Conservation (phyloP, 2,888 invertebrate species). For the Microctonus aethiopoides region DNA sequence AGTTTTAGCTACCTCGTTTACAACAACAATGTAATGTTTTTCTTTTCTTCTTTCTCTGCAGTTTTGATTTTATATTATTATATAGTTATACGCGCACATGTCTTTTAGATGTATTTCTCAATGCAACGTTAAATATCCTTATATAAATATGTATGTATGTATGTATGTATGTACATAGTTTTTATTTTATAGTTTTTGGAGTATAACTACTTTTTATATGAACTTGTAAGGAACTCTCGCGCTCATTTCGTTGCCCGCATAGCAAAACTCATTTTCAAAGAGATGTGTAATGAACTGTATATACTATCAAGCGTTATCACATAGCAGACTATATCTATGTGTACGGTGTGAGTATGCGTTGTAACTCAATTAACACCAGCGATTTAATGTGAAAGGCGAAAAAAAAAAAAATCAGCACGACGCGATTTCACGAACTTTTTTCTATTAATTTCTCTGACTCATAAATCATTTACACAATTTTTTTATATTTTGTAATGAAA, state of each 20-base stretch:
- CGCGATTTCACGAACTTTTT: background rate
- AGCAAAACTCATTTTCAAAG: constrained; percentile 49
- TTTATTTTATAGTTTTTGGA: background rate
- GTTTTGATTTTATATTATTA: background rate
- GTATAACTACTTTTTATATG: constrained; percentile 38
- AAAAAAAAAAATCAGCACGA: background rate
- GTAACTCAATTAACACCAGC: constrained; percentile 16
- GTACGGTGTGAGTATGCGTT: background rate
- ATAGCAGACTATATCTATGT: background rate
- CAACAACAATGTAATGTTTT: constrained; percentile 26
- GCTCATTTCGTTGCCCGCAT: background rate
- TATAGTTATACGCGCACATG: background rate
- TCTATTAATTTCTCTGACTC: background rate
- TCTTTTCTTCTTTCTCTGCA: constrained; percentile 28
- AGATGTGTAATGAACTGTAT: constrained; percentile 36
- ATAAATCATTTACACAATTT: background rate
- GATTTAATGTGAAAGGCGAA: background rate
- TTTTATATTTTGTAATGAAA: background rate
- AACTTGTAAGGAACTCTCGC: background rate
- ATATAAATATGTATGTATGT: background rate
- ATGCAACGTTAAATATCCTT: no score
- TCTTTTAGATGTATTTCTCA: background rate
- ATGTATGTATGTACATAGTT: background rate
- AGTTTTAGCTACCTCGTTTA: constrained; percentile 21
- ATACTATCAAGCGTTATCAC: background rate